These are phyloP conservation scores for Ciconia nigra DNA, from an alignment of 2,797 vertebrate genomes.

Conservation along the genomic window DNA sequence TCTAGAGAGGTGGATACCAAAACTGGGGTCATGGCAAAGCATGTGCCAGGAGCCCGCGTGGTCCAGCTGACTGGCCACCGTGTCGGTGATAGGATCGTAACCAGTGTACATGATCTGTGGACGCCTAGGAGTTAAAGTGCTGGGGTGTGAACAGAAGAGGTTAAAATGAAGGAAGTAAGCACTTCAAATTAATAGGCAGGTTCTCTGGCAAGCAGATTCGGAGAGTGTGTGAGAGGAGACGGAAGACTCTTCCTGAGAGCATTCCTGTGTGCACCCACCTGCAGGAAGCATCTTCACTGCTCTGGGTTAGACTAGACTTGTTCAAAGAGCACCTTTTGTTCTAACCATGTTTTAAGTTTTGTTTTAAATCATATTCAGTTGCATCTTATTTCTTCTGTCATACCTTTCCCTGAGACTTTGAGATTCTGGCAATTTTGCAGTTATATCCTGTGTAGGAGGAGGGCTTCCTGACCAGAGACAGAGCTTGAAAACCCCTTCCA, in stretches of 20 bases:
- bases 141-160: background rate
- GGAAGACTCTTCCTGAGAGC: background rate
- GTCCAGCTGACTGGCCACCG: background rate
- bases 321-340: slow-evolving; percentile 49
- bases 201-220: background rate
- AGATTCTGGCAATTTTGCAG: slow-evolving; percentile 6
- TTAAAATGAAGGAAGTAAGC: background rate
- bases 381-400: background rate
- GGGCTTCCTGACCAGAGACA: background rate
- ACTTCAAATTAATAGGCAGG: background rate
- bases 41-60: background rate
- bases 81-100: rapidly evolving
- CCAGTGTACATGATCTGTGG: background rate
- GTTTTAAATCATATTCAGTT: background rate
- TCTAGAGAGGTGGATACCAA: background rate
- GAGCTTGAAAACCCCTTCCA: background rate
- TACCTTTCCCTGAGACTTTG: background rate
- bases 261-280: background rate
- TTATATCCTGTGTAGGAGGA: background rate
- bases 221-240: background rate
- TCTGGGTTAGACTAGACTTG: background rate
- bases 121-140: background rate
- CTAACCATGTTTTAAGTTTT: slow-evolving; percentile 8
- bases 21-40: background rate
- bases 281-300: background rate